Base-by-base conservation (phyloP, 1,140 invertebrate genomes). In the Schlechtendalia chinensis region DNA sequence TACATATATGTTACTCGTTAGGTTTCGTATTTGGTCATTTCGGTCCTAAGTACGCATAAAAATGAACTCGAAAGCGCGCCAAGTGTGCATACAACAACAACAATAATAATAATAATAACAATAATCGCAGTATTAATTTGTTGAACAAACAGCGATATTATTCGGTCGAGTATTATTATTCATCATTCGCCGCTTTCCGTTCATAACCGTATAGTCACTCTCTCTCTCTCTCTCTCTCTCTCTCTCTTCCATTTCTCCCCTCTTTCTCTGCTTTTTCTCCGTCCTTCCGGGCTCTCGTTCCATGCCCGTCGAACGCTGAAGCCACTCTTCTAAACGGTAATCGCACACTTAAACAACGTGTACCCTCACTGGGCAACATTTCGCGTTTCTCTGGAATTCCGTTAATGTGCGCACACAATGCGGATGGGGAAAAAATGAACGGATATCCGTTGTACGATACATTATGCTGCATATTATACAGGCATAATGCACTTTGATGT, bases 1-100 rank as follows among this genome's bases (percentile, higher is more conserved):
- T 32, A 32, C 27, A 27, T 63, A 63, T 8, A 8, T 4, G 32
- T 39, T 8, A 8, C 8, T 39, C 19, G 10, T 65, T 5, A 27
- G 29, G 10, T 32, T n/a, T 17, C 29, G n/a, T n/a, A n/a, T n/a
- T n/a, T n/a, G 19, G 61, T 69, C n/a, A 22, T 69, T 69, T 47
- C 16, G 22, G 65, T 67, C n/a, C 63, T 17, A 45, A 67, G 63
- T 67, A 69, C 65, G 16, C 65, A 45, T 69, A 69, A 69, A 69
- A 69, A 69, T 69, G 65, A 16, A 24, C 39, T 47, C 39, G 39
- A 69, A 24, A 69, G 22, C 65, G 14, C 39, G 39, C 39, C 12
- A 47, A 47, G 32, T 69, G 39, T n/a, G 14, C 1, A n/a, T 47
- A 22, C 16, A 69, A 47, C 14, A 47, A 65, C 29, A 65, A 47